Evolutionary conservation across 2,888 invertebrate genomes (phyloP), one percentile per base, ranked within the genome.

Genomic region (Agrotis segetum): DNA sequence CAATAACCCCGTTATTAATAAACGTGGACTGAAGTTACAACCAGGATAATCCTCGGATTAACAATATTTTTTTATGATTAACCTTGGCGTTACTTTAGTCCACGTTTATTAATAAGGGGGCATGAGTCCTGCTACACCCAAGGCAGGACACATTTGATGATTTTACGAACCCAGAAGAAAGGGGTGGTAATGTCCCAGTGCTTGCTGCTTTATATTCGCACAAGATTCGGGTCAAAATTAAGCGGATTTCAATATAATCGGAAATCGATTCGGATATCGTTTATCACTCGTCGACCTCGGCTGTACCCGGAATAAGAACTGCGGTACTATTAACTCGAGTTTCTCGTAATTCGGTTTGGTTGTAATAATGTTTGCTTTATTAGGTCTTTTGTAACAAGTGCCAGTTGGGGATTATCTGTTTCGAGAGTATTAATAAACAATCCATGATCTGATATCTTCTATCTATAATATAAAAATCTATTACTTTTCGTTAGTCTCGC

Each of bases 231-330:
- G 82, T 82, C 82, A 71, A 83, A 79, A 83, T 84, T 82, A 83
- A 86, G 71, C 76, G 79, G 82, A 83, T 81, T 84, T 78, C 79
- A 81, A 74, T 82, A 83, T 82, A 83, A 86, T 85, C 84, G 76
- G 59, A 81, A 85, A 83, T 85, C 87, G 85, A 86, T 83, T 75
- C 66, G 77, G 77, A 74, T 77, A 81, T 80, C 83, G 83, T 87
- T 87, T 84, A 83, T 85, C 85, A 85, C 78, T 71, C 52, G 56
- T 19, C 73, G 65, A 69, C 69, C 71, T 77, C 65, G 67, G 64
- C 56, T 78, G 64, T 64, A 17, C 50, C 49, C 49, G 69, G 44
- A 56, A 63, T 62, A 29, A 16, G 73, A 29, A 60, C 62, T 73
- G 73, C n/a, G 66, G 52, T 56, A 65, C 34, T 62, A 64, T 69